phyloP scores from a whole-genome alignment of 2,113 vertebrate species.

The Perca fluviatilis region DNA sequence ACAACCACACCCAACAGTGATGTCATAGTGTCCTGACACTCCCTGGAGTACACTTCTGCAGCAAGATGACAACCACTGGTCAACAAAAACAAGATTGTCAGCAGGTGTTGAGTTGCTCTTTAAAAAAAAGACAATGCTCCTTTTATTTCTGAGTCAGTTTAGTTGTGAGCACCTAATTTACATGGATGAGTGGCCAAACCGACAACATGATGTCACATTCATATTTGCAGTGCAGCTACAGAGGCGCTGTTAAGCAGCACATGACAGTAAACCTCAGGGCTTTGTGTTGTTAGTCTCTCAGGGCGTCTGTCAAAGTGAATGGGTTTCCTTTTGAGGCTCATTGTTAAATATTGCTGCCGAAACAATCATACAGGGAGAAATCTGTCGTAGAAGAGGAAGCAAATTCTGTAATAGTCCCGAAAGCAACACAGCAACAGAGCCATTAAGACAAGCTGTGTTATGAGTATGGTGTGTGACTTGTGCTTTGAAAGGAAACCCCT shows the following conservation, averaged over 20 bases:
- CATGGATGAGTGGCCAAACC: constrained; percentile 13
- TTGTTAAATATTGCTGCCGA: constrained; percentile 31
- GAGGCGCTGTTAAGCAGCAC: background rate
- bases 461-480: constrained; percentile 25
- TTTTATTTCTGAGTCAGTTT: background rate
- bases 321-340: constrained; percentile 10
- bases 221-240: constrained; percentile 16
- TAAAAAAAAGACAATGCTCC: background rate
- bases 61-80: background rate
- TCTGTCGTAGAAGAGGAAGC: constrained; percentile 17
- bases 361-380: constrained; percentile 28
- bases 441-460: constrained; percentile 42
- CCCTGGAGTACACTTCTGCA: background rate
- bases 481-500: constrained; percentile 27
- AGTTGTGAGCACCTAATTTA: background rate
- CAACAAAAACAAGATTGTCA: background rate
- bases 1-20: background rate
- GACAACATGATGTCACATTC: background rate
- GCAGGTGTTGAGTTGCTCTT: background rate
- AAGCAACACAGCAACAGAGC: constrained; percentile 32
- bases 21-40: background rate
- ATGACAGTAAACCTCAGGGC: constrained; percentile 19
- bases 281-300: constrained; percentile 13
- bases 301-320: constrained; percentile 14
- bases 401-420: constrained; percentile 35